Percentiles rank a stretch among this genome's conserved stretches.
Conservation (phyloP, 2,113 vertebrate species). For the Ceyx melanurus region DNA sequence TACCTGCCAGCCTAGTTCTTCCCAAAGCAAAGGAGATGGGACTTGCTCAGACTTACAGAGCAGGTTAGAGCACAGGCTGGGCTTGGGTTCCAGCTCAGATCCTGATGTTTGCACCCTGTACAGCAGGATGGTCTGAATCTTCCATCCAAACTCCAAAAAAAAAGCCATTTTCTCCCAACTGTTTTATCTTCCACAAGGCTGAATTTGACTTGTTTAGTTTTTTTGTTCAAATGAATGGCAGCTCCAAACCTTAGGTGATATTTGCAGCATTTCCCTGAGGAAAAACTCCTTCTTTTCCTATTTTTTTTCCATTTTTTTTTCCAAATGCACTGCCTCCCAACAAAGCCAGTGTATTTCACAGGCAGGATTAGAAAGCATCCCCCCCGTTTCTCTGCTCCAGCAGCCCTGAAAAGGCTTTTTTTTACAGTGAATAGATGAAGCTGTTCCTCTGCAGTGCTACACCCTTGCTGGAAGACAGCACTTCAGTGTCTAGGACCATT, state of each 20-base stretch:
- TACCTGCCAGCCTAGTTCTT: neutral
- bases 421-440: neutral
- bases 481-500: neutral
- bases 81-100: neutral
- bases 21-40: neutral
- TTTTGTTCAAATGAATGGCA: neutral
- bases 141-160: neutral
- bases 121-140: neutral
- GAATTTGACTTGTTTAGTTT: neutral
- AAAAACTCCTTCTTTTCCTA: neutral
- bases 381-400: neutral
- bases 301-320: neutral
- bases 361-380: neutral
- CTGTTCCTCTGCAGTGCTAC: constrained; percentile 15
- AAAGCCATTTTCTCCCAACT: neutral
- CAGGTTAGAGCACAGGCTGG: neutral
- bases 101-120: neutral
- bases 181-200: neutral
- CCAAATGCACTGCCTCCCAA: neutral
- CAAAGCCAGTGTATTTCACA: neutral
- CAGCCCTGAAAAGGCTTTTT: neutral
- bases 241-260: neutral
- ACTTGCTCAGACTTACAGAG: neutral
- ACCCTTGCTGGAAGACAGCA: constrained; percentile 11
- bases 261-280: neutral